Conservation (phyloP, 2,888 invertebrate species). For the Cecidostiba fungosa region DNA sequence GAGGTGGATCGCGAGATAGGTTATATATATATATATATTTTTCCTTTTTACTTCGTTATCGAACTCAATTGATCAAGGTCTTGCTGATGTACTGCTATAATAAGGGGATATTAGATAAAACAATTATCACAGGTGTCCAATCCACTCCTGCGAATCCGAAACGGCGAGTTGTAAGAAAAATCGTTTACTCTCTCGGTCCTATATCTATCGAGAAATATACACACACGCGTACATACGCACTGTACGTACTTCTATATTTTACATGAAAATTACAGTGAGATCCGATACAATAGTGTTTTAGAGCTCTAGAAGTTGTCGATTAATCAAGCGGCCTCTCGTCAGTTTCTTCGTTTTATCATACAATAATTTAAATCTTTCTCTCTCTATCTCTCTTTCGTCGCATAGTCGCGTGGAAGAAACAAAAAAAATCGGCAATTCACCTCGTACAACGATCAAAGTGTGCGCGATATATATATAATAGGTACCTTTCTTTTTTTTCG, state of each 20-base stretch:
- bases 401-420: neutral
- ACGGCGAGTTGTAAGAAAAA: neutral
- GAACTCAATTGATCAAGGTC: constrained; percentile 9
- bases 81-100: neutral
- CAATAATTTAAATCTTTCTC: constrained; percentile 21
- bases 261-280: constrained; percentile 61
- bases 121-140: constrained; percentile 34
- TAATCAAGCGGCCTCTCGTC: constrained; percentile 14
- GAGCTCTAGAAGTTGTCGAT: constrained; percentile 48
- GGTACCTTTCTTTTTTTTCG: no score
- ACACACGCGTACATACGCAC: neutral
- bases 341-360: neutral
- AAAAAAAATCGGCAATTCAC: neutral
- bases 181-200: neutral
- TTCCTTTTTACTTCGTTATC: neutral
- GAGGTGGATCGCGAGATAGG: neutral
- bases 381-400: constrained; percentile 8
- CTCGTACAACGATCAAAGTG: constrained; percentile 32
- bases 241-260: constrained; percentile 51
- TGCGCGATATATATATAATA: neutral
- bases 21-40: neutral
- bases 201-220: constrained; percentile 38
- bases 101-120: constrained; percentile 4
- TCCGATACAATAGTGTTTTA: constrained; percentile 40
- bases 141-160: constrained; percentile 26